Evolutionary conservation across 2,888 invertebrate species (phyloP).

Genomic region (Platynereis dumerilii): DNA sequence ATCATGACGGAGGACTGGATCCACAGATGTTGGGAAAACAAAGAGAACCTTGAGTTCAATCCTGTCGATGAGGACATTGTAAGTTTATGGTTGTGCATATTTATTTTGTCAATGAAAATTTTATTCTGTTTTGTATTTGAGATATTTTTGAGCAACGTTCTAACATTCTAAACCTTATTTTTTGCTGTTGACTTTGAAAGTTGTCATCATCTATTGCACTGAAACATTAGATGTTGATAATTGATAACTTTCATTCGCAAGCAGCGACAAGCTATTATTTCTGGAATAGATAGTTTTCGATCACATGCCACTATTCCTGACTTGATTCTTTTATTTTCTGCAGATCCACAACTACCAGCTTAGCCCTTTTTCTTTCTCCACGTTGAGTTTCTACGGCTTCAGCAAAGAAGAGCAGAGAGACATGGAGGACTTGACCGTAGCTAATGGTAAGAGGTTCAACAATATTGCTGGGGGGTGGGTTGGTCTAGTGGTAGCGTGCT

Average conservation of each 20-base stretch:
- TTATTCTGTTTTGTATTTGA: slow-evolving; percentile 43
- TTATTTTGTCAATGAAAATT: slow-evolving; percentile 22
- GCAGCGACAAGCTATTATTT: too few species aligned
- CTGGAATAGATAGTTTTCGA: too few species aligned
- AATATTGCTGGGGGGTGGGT: too few species aligned
- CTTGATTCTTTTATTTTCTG: too few species aligned
- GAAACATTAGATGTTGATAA: too few species aligned
- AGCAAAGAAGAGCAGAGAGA: slow-evolving; percentile 87
- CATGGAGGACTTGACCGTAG: slow-evolving; percentile 86
- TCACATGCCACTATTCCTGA: too few species aligned
- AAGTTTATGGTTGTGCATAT: too few species aligned
- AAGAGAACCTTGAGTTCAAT: slow-evolving; percentile 70
- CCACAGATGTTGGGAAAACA: slow-evolving; percentile 80
- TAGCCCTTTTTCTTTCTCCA: slow-evolving; percentile 86
- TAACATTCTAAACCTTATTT: too few species aligned
- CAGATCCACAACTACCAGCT: slow-evolving; percentile 70
- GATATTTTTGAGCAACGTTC: not conserved
- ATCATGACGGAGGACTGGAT: slow-evolving; percentile 91
- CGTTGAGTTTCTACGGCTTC: slow-evolving; percentile 89
- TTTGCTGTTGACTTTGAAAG: too few species aligned
- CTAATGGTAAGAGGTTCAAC: slow-evolving; percentile 74
- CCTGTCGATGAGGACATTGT: slow-evolving; percentile 74
- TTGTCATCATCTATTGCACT: too few species aligned
- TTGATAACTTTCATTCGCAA: too few species aligned
- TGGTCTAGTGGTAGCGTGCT: too few species aligned